phyloP scores from a whole-genome alignment of 2,797 vertebrate species.

The Protosalanx chinensis region DNA sequence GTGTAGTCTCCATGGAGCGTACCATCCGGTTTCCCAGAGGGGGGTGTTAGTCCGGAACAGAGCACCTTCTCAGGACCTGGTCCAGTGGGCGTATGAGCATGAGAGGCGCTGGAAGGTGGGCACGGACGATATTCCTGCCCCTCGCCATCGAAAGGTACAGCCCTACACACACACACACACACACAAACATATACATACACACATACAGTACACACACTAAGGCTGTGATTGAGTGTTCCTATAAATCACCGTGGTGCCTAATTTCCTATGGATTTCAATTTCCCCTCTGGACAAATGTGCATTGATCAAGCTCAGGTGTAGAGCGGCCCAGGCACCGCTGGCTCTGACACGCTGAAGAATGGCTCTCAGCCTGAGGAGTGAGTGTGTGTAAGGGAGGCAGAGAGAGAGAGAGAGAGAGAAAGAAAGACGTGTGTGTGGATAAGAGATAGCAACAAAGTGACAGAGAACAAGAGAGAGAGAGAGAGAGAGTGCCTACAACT shows the following conservation, averaged over 20 bases:
- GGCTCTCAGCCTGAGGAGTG: conserved; percentile 21
- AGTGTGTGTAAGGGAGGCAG: conserved; percentile 3
- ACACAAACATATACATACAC: conserved; percentile 17
- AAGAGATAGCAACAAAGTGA: too few species aligned
- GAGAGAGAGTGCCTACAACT: not conserved
- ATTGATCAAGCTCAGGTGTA: conserved; percentile 75
- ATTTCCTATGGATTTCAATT: conserved; percentile 80
- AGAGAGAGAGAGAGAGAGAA: not conserved
- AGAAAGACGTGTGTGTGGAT: not conserved
- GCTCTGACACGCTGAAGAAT: conserved; percentile 70
- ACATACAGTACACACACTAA: conserved; percentile 38
- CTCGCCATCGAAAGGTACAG: conserved; percentile 49
- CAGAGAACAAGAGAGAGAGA: too few species aligned
- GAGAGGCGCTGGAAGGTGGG: conserved; percentile 67
- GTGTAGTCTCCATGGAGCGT: conserved; percentile 69
- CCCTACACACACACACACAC: conserved; percentile 19
- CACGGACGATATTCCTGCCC: conserved; percentile 57
- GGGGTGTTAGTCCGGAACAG: conserved; percentile 47
- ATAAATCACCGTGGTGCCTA: conserved; percentile 72
- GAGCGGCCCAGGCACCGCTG: conserved; percentile 69
- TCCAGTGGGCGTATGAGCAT: conserved; percentile 58
- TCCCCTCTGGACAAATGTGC: conserved; percentile 70
- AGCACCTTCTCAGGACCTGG: conserved; percentile 53
- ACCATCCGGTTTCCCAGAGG: conserved; percentile 55
- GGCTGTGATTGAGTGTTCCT: conserved; percentile 70